Evolutionary conservation across 2,888 invertebrate genomes (phyloP).

Genomic region (Amblyjoppa proteus): DNA sequence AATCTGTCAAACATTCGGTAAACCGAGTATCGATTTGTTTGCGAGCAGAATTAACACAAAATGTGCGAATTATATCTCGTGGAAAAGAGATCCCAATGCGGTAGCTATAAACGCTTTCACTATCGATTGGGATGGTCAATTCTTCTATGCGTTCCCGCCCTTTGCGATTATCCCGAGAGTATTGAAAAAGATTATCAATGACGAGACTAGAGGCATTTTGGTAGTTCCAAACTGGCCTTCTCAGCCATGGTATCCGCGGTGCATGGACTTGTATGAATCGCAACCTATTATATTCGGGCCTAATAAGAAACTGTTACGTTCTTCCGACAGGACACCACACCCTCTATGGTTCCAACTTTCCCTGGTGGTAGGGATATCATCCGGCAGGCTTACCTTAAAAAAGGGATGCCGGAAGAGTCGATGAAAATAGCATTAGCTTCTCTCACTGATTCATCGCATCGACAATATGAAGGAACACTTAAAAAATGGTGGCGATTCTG

Average conservation of each 20-base stretch:
- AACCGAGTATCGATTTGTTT: constrained; percentile 61
- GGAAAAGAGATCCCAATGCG: constrained; percentile 58
- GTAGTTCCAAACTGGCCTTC: constrained; percentile 39
- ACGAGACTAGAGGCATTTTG: constrained; percentile 39
- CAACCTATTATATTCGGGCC: constrained; percentile 40
- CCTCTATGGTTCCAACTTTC: constrained; percentile 46
- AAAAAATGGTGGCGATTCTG: too few relatives aligned
- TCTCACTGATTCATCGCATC: too few relatives aligned
- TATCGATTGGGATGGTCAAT: constrained; percentile 47
- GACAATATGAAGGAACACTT: too few relatives aligned
- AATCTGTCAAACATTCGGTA: constrained; percentile 42
- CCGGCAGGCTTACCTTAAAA: too few relatives aligned
- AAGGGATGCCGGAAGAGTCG: too few relatives aligned
- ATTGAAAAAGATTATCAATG: constrained; percentile 37
- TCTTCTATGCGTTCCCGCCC: constrained; percentile 67
- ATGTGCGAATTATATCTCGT: constrained; percentile 55
- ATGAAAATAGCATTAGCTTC: too few relatives aligned
- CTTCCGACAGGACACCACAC: constrained; percentile 46
- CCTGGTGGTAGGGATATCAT: too few relatives aligned
- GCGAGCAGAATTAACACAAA: constrained; percentile 31
- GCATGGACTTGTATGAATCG: constrained; percentile 41
- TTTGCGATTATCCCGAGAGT: constrained; percentile 44
- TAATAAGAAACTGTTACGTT: constrained; percentile 28
- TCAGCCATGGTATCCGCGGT: constrained; percentile 33
- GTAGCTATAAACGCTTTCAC: constrained; percentile 60